A percentile compares a stretch with the other conserved stretches of the same genome.
phyloP scores from a whole-genome alignment of 2,888 invertebrate genomes.

The Oligia strigilis region DNA sequence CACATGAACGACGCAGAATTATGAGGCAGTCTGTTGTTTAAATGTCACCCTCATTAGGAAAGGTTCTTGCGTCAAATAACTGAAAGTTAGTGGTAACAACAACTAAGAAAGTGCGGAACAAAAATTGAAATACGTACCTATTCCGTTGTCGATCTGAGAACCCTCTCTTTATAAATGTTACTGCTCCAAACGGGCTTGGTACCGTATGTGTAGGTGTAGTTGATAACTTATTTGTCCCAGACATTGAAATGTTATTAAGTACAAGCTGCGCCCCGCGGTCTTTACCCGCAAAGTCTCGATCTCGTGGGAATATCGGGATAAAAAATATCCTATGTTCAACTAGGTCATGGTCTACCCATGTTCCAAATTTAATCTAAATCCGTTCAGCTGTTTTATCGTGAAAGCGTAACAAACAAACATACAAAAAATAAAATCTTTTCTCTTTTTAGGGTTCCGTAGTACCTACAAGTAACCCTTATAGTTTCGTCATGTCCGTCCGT shows the following conservation, averaged over 20 bases:
- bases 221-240: neutral
- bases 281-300: neutral
- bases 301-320: neutral
- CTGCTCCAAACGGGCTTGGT: neutral
- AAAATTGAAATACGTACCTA: slow-evolving; percentile 39
- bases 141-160: slow-evolving; percentile 8
- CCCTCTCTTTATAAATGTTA: slow-evolving; percentile 15
- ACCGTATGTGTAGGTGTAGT: neutral
- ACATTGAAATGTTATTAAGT: neutral
- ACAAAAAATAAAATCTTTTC: no score
- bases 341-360: neutral
- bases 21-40: slow-evolving; percentile 71
- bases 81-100: slow-evolving; percentile 37
- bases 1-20: slow-evolving; percentile 65
- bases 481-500: no score
- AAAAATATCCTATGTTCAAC: neutral
- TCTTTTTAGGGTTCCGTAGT: no score
- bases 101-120: slow-evolving; percentile 47
- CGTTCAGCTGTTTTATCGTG: no score
- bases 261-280: neutral
- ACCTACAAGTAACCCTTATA: no score
- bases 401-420: no score
- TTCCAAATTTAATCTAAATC: no score
- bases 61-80: slow-evolving; percentile 61
- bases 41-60: slow-evolving; percentile 81